Percentiles rank a stretch among this genome's conserved stretches.
Evolutionary conservation across 2,888 invertebrate species (phyloP).

Genomic region (Rhingia campestris): DNA sequence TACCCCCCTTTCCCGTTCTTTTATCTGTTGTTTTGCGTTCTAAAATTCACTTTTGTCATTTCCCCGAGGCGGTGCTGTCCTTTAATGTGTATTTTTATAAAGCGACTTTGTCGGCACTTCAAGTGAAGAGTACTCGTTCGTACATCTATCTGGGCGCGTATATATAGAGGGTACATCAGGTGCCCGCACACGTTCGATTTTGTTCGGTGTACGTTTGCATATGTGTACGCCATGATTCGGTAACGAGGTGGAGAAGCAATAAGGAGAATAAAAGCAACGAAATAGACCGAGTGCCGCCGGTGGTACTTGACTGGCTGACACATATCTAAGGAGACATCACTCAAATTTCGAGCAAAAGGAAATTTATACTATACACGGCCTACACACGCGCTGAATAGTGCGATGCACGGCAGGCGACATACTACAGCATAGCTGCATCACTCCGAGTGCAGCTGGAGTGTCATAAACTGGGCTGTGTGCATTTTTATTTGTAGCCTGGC

Average conservation of each 20-base stretch:
- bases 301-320: constrained; percentile 61
- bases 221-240: constrained; percentile 15
- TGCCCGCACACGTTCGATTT: constrained; percentile 70
- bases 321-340: constrained; percentile 60
- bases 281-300: constrained; percentile 68
- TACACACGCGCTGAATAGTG: constrained; percentile 37
- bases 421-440: not conserved
- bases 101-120: constrained; percentile 70
- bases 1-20: constrained; percentile 1
- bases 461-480: constrained; percentile 33
- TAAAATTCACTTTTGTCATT: constrained; percentile 64
- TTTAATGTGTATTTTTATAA: constrained; percentile 66
- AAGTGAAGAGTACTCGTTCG: constrained; percentile 43
- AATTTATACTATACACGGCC: constrained; percentile 21
- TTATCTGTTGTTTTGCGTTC: constrained; percentile 21
- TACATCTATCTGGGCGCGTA: not conserved
- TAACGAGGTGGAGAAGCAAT: constrained; percentile 44
- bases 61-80: constrained; percentile 64
- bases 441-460: not conserved
- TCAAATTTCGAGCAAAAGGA: constrained; percentile 53
- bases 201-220: constrained; percentile 43
- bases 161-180: constrained; percentile 57
- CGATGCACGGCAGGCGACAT: constrained; percentile 9
- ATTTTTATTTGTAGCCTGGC: constrained; percentile 8
- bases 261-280: constrained; percentile 30